Evolutionary conservation across 2,888 invertebrate genomes (phyloP).

Genomic region (Coronaproctus castanopsis): DNA sequence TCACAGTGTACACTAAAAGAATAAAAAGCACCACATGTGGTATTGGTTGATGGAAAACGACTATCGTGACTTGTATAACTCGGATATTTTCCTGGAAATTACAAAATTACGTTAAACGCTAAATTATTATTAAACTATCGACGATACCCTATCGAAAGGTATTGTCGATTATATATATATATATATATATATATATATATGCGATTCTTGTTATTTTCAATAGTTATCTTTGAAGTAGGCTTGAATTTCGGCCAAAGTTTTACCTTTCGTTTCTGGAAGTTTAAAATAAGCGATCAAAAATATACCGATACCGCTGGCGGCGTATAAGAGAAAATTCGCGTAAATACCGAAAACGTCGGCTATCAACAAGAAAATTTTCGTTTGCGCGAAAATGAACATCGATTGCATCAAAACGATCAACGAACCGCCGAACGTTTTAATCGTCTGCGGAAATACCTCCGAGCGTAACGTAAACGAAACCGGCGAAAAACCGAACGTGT

Average conservation of each 20-base stretch:
- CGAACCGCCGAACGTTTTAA: not conserved
- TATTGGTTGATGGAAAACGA: no score
- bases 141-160: no score
- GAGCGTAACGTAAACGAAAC: slow-evolving; percentile 1
- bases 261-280: slow-evolving; percentile 10
- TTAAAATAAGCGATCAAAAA: slow-evolving; percentile 3
- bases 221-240: no score
- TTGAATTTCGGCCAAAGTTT: slow-evolving; percentile 10
- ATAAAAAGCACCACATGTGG: no score
- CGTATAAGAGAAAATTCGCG: slow-evolving; percentile 6
- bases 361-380: slow-evolving; percentile 2
- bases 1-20: no score
- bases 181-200: no score
- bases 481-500: not conserved
- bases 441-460: slow-evolving; percentile 5
- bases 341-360: slow-evolving; percentile 7
- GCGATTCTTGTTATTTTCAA: no score
- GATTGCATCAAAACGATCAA: slow-evolving; percentile 1
- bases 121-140: no score
- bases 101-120: no score
- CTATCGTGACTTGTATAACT: no score
- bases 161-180: no score
- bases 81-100: no score
- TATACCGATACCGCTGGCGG: not conserved
- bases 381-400: not conserved